phyloP scores from a whole-genome alignment of 2,113 vertebrate species.

The Neomonachus schauinslandi region DNA sequence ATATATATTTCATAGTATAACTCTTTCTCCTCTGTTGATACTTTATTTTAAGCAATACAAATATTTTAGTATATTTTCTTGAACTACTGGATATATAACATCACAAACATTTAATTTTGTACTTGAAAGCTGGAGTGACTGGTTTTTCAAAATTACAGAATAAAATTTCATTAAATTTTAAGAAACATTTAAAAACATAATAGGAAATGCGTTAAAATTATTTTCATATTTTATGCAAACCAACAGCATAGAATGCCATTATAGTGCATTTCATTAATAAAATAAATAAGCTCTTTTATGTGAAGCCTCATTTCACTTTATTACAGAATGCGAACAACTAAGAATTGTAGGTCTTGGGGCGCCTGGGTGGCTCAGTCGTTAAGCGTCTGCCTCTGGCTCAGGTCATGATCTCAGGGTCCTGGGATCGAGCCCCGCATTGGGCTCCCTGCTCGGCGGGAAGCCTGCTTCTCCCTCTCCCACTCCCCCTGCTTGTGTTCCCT shows the following conservation, averaged over 20 bases:
- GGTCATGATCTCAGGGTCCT: no score
- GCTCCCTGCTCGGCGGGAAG: no score
- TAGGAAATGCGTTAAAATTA: not conserved
- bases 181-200: conserved; percentile 16
- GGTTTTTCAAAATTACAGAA: conserved; percentile 20
- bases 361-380: no score
- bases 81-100: not conserved
- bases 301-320: conserved; percentile 30
- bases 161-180: conserved; percentile 38
- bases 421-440: no score
- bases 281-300: conserved; percentile 11
- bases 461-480: no score
- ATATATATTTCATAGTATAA: not conserved
- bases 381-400: no score
- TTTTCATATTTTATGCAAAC: not conserved
- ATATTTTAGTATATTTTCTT: conserved; percentile 29
- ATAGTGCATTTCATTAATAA: not conserved
- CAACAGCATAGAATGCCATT: not conserved
- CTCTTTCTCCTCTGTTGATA: not conserved
- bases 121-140: not conserved
- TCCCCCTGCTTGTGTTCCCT: no score
- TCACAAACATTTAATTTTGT: conserved; percentile 58
- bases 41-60: not conserved
- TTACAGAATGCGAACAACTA: not conserved
- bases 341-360: not conserved